Percentiles rank a stretch among this genome's conserved stretches.
These are phyloP conservation scores for Ooceraea biroi DNA, from an alignment of 1,140 invertebrate genomes.

Conservation along the genomic window DNA sequence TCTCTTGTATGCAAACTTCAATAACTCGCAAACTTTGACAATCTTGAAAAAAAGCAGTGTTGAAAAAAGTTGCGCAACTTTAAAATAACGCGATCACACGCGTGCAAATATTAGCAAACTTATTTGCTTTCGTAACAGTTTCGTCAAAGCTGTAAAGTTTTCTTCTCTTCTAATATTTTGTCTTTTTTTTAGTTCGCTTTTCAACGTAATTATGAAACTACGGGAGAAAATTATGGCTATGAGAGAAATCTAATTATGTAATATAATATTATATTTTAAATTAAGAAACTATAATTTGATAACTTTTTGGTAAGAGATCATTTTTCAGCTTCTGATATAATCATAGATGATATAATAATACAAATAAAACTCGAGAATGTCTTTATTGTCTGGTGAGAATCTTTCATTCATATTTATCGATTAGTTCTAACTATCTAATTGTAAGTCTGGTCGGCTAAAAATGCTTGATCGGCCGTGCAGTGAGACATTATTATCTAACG, in stretches of 20 bases:
- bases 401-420: conserved; percentile 58
- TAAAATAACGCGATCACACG: conserved; percentile 7
- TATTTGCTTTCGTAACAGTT: conserved; percentile 2
- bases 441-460: conserved; percentile 35
- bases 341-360: background rate
- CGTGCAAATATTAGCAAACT: conserved; percentile 12
- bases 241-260: background rate
- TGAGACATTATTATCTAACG: conserved; percentile 22
- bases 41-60: conserved; percentile 1
- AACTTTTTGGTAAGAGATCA: background rate
- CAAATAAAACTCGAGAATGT: conserved; percentile 2
- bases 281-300: background rate
- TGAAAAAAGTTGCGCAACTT: background rate
- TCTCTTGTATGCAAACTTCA: background rate
- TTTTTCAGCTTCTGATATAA: background rate
- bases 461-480: conserved; percentile 37
- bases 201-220: background rate
- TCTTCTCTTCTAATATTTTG: background rate
- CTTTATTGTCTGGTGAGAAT: background rate
- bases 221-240: background rate
- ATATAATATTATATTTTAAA: background rate
- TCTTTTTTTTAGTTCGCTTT: background rate
- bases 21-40: conserved; percentile 7
- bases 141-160: conserved; percentile 14
- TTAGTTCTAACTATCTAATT: conserved; percentile 8